Conservation (phyloP, 2,888 invertebrate species). For the Philereme transversata region DNA sequence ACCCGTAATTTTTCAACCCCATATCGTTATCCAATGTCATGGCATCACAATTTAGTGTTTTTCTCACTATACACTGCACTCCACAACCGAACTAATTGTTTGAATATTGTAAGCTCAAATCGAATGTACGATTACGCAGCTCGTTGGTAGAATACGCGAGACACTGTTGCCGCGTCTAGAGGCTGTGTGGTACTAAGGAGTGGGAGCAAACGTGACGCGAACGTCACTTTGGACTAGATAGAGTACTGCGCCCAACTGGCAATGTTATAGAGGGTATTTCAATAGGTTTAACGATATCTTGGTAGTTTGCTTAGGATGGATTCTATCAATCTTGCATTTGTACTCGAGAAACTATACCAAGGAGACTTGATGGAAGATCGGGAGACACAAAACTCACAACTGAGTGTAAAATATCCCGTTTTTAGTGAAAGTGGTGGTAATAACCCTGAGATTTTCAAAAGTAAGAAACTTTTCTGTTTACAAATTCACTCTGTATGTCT, state of each 20-base stretch:
- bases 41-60: constrained; percentile 32
- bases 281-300: too few relatives aligned
- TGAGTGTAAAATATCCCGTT: too few relatives aligned
- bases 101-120: constrained; percentile 25
- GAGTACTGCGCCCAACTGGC: constrained; percentile 54
- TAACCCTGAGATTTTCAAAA: too few relatives aligned
- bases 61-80: constrained; percentile 71
- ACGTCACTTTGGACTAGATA: constrained; percentile 52
- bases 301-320: too few relatives aligned
- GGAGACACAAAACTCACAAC: too few relatives aligned
- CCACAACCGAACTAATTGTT: constrained; percentile 47
- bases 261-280: constrained; percentile 2
- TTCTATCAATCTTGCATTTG: too few relatives aligned
- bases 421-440: too few relatives aligned
- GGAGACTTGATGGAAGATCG: too few relatives aligned
- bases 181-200: constrained; percentile 75
- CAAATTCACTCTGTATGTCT: too few relatives aligned
- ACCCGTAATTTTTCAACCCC: constrained; percentile 23
- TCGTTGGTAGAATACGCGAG: constrained; percentile 19
- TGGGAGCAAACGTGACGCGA: constrained; percentile 59
- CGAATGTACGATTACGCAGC: constrained; percentile 9
- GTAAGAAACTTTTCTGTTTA: too few relatives aligned
- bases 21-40: constrained; percentile 31
- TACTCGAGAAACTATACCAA: too few relatives aligned
- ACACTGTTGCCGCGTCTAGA: constrained; percentile 62